Evolutionary conservation across 2,888 invertebrate species (phyloP), one percentile per base, ranked within the genome.

Genomic region (Urechis unicinctus): DNA sequence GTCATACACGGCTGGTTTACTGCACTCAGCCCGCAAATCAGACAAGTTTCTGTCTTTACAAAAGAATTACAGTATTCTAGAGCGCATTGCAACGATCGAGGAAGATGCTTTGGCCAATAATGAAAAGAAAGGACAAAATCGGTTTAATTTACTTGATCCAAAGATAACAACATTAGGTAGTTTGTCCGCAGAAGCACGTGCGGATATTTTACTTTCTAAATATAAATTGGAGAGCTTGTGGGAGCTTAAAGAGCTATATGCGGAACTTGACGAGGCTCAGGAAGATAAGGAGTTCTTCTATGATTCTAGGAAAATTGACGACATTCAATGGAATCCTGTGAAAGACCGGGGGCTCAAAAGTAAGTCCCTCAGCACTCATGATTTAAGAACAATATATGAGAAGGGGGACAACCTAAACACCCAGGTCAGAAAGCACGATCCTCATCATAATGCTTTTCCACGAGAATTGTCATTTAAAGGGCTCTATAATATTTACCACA

Each of bases 361-460:
- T 42, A 90, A 89, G 74, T 89, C 91, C 73, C 88, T 88, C 71
- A 91, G 92, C 0, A 89, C 93, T 0, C 89, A 89, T 75, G 88
- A 93, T 77, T 83, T 93, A 9, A 85, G 61, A 52, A 54, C 58
- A 9, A 43, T 67, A 26, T 72, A 66, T 59, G 63, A 67, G 45
- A 49, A 22, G 31, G 61, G 60, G 1, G 50, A 46, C 21, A 44
- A 44, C 24, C 31, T 21, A 4, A 60, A 57, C 50, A 55, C 50
- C 21, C 21, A 53, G 48, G 53, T 41, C 29, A 17, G 31, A 5
- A 47, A 51, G 17, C n/a, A 30, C 13, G 25, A 17, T 4, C 5
- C 17, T n/a, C 21, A 21, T 13, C 17, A 9, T 22, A 25, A 31
- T n/a, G 53, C 54, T n/a, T 58, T 65, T 42, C 52, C 50, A 29